phyloP scores from a whole-genome alignment of 2,888 invertebrate species.

The Chironomus riparius region DNA sequence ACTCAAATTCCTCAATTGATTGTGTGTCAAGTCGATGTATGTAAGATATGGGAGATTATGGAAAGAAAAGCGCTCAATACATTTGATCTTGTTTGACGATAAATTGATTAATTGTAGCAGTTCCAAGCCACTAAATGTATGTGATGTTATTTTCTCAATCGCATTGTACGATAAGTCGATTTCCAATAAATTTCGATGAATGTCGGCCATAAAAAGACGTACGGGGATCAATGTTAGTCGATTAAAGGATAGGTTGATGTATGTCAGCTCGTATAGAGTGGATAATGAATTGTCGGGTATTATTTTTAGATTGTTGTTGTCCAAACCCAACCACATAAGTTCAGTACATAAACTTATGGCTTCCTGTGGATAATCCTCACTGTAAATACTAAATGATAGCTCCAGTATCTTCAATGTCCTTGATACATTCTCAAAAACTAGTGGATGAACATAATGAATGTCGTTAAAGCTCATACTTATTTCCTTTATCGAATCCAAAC shows the following conservation, averaged over 20 bases:
- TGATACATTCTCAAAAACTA: constrained; percentile 69
- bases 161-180: constrained; percentile 76
- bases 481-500: constrained; percentile 69
- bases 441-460: constrained; percentile 68
- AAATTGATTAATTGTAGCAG: constrained; percentile 70
- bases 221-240: constrained; percentile 61
- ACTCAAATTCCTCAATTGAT: constrained; percentile 64
- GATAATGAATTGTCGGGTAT: constrained; percentile 63
- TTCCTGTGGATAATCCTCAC: constrained; percentile 67
- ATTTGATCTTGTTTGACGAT: constrained; percentile 66
- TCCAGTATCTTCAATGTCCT: constrained; percentile 71
- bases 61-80: constrained; percentile 63
- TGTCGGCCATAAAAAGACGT: constrained; percentile 57
- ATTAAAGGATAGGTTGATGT: constrained; percentile 80
- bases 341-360: constrained; percentile 63
- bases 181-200: constrained; percentile 65
- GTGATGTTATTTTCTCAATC: constrained; percentile 54
- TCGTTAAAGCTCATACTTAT: constrained; percentile 87
- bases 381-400: constrained; percentile 74
- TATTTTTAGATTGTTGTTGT: constrained; percentile 75
- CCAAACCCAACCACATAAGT: constrained; percentile 74
- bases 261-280: constrained; percentile 59
- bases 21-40: constrained; percentile 75
- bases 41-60: constrained; percentile 66
- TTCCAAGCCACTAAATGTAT: constrained; percentile 62